A percentile compares a stretch with the other conserved stretches of the same genome.
These are phyloP conservation scores for Apostichopus californicus DNA, from an alignment of 35 echinoderm and acorn worm genomes.

Conservation along the genomic window DNA sequence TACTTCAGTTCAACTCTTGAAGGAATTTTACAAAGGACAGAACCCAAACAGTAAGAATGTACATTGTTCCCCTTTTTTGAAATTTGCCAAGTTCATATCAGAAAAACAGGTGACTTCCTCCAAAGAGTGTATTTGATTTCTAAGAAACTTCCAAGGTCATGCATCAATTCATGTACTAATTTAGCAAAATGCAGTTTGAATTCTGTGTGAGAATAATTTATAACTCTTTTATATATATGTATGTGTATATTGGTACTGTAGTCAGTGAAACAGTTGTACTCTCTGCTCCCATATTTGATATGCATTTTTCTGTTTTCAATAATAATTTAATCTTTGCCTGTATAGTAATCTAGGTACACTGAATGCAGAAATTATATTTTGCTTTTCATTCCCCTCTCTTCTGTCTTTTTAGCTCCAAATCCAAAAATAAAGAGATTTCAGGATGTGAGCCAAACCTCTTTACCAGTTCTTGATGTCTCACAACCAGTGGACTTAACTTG, in stretches of 20 bases:
- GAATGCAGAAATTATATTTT: too few species aligned
- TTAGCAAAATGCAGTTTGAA: too few species aligned
- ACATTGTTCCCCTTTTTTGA: background rate
- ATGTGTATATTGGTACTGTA: too few species aligned
- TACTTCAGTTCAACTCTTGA: conserved; percentile 77
- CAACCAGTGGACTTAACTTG: background rate
- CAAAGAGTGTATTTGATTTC: background rate
- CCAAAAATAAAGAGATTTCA: conserved; percentile 2
- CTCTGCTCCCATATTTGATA: too few species aligned
- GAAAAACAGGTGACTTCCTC: background rate
- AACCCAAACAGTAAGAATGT: conserved; percentile 91
- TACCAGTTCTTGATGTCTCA: background rate
- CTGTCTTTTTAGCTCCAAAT: conserved; percentile 16
- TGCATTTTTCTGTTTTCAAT: too few species aligned
- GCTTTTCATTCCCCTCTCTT: background rate
- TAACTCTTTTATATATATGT: too few species aligned
- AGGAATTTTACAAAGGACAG: conserved; percentile 91
- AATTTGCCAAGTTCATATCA: too few species aligned
- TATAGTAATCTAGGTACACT: too few species aligned
- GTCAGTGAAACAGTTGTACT: too few species aligned
- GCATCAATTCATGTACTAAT: too few species aligned
- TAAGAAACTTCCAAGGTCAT: background rate
- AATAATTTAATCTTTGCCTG: too few species aligned
- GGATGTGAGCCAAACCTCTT: background rate
- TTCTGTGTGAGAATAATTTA: too few species aligned